These are phyloP conservation scores for Druon quercuslanigerum DNA, from an alignment of 1,140 invertebrate species.

Conservation along the genomic window DNA sequence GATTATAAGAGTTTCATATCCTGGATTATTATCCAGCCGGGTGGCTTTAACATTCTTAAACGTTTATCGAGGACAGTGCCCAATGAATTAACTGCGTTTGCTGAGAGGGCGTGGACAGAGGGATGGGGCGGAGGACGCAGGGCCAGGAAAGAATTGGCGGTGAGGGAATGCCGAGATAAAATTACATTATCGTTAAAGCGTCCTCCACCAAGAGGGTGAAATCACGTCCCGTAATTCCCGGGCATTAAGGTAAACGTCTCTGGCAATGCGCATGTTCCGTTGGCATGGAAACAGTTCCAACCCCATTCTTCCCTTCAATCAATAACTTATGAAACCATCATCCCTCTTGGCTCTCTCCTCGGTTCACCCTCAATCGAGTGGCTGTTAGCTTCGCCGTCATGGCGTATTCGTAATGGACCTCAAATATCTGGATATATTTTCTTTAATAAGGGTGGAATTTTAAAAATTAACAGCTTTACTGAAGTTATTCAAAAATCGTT, in stretches of 20 bases:
- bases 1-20: conserved; percentile 35
- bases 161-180: conserved; percentile 58
- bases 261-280: conserved; percentile 70
- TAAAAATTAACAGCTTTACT: too few species aligned
- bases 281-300: conserved; percentile 66
- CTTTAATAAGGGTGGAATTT: too few species aligned
- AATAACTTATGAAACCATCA: conserved; percentile 74
- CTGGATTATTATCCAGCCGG: conserved; percentile 49
- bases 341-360: conserved; percentile 48
- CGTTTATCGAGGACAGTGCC: conserved; percentile 56
- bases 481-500: too few species aligned
- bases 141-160: conserved; percentile 49
- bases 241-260: conserved; percentile 75
- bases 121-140: conserved; percentile 36
- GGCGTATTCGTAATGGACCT: conserved; percentile 48
- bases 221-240: conserved; percentile 74
- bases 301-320: conserved; percentile 69
- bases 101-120: conserved; percentile 58
- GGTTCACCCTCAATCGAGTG: conserved; percentile 42
- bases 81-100: conserved; percentile 70
- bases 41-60: conserved; percentile 53
- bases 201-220: conserved; percentile 62
- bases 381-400: conserved; percentile 54
- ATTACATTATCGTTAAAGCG: conserved; percentile 70
- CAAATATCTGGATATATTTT: conserved; percentile 1